Conservation (phyloP, 2,113 vertebrate genomes). For the Nannobrachium achirus region DNA sequence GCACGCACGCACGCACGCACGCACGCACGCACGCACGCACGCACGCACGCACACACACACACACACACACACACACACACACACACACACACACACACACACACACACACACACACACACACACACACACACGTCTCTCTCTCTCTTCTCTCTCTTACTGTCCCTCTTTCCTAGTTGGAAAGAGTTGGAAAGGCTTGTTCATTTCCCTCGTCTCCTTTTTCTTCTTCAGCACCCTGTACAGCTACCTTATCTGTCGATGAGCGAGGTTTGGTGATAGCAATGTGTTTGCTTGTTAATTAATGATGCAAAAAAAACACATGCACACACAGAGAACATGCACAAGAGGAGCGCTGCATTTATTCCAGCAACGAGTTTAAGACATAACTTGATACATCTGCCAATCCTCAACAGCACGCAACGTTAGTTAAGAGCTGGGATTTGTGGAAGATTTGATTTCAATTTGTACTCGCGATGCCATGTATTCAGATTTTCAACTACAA, state of each 20-base stretch:
- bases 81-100: constrained; percentile 1
- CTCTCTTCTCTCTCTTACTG: neutral
- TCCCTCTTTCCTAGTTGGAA: neutral
- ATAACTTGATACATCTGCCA: too few relatives aligned
- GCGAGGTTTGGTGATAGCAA: neutral
- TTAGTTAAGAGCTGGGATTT: too few relatives aligned
- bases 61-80: constrained; percentile 1
- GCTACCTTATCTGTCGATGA: constrained; percentile 3
- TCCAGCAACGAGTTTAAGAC: too few relatives aligned
- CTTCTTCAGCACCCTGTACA: neutral
- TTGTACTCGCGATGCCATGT: too few relatives aligned
- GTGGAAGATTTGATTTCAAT: too few relatives aligned
- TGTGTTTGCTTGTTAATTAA: neutral
- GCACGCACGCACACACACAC: neutral
- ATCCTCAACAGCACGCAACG: too few relatives aligned
- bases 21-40: neutral
- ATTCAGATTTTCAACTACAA: too few relatives aligned
- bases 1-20: neutral
- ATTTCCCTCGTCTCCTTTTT: neutral
- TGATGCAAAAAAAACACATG: neutral
- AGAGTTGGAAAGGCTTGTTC: neutral
- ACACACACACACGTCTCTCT: neutral
- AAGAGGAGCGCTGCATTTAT: neutral
- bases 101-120: too few relatives aligned
- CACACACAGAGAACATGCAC: neutral